phyloP scores from a whole-genome alignment of 35 echinoderm and acorn worm genomes.

The Apostichopus japonicus region DNA sequence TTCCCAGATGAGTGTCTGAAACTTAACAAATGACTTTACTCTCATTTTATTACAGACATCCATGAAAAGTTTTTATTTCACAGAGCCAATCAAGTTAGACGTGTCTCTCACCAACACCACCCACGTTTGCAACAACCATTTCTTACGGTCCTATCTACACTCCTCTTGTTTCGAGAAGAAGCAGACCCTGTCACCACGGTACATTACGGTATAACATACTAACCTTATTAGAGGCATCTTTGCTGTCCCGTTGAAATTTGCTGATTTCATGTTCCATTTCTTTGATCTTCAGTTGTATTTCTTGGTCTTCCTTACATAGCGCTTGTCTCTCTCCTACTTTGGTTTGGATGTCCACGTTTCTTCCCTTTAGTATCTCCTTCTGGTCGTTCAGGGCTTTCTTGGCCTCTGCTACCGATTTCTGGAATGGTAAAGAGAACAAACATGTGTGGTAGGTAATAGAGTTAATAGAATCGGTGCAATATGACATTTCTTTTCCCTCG shows the following conservation, averaged over 20 bases:
- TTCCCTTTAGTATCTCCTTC: conserved; percentile 80
- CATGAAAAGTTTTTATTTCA: no score
- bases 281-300: conserved; percentile 88
- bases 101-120: no score
- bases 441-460: background rate
- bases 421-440: background rate
- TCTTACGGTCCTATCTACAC: no score
- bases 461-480: no score
- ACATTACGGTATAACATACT: background rate
- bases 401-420: conserved; percentile 78
- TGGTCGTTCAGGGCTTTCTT: conserved; percentile 87
- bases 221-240: conserved; percentile 91
- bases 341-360: conserved; percentile 86
- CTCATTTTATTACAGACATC: no score
- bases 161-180: no score
- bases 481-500: no score
- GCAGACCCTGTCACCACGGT: no score
- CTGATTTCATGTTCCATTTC: conserved; percentile 83
- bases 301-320: conserved; percentile 85
- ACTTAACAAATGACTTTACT: no score
- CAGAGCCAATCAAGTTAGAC: no score
- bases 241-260: conserved; percentile 88
- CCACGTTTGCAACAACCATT: no score
- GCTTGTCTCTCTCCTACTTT: conserved; percentile 66
- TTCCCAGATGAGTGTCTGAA: no score